Conservation (phyloP, 1,140 invertebrate species). For the Eubasilissa regina region DNA sequence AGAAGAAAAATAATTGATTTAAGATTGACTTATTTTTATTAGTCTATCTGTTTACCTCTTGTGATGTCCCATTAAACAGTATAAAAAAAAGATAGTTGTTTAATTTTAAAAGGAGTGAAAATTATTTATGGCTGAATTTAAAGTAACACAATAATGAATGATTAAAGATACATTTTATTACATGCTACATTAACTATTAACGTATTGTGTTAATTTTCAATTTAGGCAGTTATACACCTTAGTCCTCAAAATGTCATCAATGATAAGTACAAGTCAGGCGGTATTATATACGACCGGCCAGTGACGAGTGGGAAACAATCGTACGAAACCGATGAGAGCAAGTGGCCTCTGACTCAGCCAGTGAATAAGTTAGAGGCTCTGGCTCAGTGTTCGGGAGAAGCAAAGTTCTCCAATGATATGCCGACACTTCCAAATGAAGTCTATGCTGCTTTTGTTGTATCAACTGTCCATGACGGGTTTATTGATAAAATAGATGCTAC, state of each 20-base stretch:
- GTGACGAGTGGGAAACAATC: conserved; percentile 78
- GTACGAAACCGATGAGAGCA: conserved; percentile 77
- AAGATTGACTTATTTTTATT: too few species aligned
- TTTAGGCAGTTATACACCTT: not conserved
- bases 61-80: too few species aligned
- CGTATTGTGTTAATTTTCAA: too few species aligned
- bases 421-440: conserved; percentile 73
- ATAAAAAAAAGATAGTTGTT: too few species aligned
- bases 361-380: conserved; percentile 80
- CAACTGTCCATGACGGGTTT: conserved; percentile 63
- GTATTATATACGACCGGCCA: conserved; percentile 71
- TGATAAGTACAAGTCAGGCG: conserved; percentile 69
- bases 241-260: not conserved
- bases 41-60: too few species aligned
- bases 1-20: too few species aligned
- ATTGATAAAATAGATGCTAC: conserved; percentile 75
- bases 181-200: too few species aligned
- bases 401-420: conserved; percentile 77
- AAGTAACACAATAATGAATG: too few species aligned
- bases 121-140: too few species aligned
- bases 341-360: conserved; percentile 83
- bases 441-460: conserved; percentile 77
- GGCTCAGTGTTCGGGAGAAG: conserved; percentile 76
- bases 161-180: too few species aligned
- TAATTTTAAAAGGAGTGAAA: too few species aligned